A percentile compares a stretch with the other conserved stretches of the same genome.
These are phyloP conservation scores for Vultur gryphus DNA, from an alignment of 2,797 vertebrate genomes.

Conservation along the genomic window DNA sequence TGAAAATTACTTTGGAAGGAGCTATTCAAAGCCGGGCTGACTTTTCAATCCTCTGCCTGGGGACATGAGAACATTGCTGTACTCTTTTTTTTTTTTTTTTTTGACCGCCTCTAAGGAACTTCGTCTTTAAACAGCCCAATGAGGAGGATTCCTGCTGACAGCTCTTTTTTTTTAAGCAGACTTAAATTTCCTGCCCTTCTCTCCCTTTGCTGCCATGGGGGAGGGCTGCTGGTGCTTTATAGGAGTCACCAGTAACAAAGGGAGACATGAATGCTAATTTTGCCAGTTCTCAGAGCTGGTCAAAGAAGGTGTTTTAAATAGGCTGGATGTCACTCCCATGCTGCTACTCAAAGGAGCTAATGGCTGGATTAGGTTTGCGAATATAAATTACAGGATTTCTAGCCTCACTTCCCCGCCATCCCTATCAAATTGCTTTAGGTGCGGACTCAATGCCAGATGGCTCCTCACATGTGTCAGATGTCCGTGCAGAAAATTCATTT, in stretches of 20 bases:
- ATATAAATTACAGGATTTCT: not conserved
- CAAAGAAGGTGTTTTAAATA: not conserved
- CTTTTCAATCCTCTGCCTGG: not conserved
- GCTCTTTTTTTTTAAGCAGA: not conserved
- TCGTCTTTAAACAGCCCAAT: not conserved
- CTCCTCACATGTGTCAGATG: not conserved
- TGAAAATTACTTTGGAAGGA: not conserved
- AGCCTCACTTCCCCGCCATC: not conserved
- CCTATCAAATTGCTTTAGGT: not conserved
- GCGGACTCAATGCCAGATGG: not conserved
- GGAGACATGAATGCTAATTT: not conserved
- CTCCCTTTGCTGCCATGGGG: not conserved
- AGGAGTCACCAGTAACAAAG: not conserved
- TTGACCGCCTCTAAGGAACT: not conserved
- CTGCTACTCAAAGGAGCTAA: not conserved
- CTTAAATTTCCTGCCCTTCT: not conserved
- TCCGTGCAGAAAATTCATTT: slow-evolving; percentile 18
- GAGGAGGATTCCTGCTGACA: not conserved
- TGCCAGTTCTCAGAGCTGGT: not conserved
- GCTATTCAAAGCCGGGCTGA: not conserved
- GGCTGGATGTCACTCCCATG: not conserved
- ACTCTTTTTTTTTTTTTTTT: not conserved
- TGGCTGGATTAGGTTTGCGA: not conserved
- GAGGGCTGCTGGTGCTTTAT: not conserved
- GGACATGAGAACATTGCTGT: not conserved